Evolutionary conservation across 2,888 invertebrate genomes (phyloP).

Genomic region (Rhopalosiphum nymphaeae): DNA sequence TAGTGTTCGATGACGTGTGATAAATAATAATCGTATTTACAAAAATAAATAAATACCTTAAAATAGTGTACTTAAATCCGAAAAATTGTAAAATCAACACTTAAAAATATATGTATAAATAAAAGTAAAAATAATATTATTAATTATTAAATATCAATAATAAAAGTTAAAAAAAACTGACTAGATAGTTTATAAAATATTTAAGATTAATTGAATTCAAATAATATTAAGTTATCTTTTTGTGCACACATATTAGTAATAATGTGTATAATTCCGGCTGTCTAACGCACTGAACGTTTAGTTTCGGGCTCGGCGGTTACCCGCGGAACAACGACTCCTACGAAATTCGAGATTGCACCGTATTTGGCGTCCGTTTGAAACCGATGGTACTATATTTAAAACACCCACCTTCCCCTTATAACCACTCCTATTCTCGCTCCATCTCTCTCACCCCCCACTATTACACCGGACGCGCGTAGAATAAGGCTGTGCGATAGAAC

Average conservation of each 20-base stretch:
- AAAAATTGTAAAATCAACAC: background rate
- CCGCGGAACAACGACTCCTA: conserved; percentile 63
- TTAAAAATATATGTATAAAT: background rate
- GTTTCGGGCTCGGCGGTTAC: conserved; percentile 50
- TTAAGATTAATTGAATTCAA: background rate
- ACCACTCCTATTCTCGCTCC: conserved; percentile 15
- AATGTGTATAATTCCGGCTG: conserved; percentile 62
- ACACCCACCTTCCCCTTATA: conserved; percentile 62
- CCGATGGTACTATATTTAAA: conserved; percentile 64
- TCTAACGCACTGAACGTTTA: conserved; percentile 62
- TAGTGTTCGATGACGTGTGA: background rate
- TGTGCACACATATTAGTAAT: conserved; percentile 38
- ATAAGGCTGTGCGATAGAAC: conserved; percentile 15
- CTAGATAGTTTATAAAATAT: background rate
- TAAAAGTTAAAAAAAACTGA: background rate
- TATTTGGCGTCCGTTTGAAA: conserved; percentile 72
- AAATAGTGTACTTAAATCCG: conserved; percentile 28
- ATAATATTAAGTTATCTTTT: conserved; percentile 4
- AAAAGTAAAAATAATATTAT: background rate
- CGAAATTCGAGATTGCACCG: conserved; percentile 80
- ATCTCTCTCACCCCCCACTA: background rate
- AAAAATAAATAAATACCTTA: conserved; percentile 25
- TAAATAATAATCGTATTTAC: background rate
- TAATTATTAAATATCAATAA: background rate
- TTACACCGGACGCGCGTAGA: background rate